Evolutionary conservation across 2,113 vertebrate species (phyloP).

Genomic region (Dromaius novaehollandiae): DNA sequence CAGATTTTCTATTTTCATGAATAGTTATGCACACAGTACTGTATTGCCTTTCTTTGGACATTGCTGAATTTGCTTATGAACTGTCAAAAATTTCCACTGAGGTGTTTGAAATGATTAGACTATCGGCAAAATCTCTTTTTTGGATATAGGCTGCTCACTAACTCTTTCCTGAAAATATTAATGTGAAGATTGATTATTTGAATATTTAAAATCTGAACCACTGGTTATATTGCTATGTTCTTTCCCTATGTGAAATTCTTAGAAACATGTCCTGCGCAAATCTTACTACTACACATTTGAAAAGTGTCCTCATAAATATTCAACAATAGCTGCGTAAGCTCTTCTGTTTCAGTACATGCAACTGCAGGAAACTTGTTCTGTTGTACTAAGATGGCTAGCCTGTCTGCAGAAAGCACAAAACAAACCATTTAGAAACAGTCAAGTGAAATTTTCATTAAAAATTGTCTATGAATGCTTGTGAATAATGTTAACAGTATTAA

Average conservation of each 20-base stretch:
- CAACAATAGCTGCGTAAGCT: background rate
- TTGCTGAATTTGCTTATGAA: background rate
- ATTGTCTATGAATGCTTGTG: background rate
- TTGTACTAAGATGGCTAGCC: background rate
- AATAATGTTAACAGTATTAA: background rate
- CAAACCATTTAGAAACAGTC: background rate
- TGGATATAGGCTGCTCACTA: background rate
- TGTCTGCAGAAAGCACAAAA: background rate
- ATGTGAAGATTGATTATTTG: background rate
- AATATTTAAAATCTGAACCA: background rate
- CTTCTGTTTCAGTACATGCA: background rate
- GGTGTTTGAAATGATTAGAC: background rate
- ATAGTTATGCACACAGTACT: fast-evolving
- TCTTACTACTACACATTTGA: background rate
- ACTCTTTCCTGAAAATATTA: background rate
- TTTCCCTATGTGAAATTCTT: background rate
- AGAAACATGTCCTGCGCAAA: background rate
- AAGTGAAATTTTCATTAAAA: background rate
- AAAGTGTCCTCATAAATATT: background rate
- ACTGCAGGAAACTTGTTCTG: background rate
- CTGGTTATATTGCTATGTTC: background rate
- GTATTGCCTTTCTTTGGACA: background rate
- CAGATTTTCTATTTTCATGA: background rate
- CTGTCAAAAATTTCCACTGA: background rate
- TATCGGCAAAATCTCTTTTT: background rate